A percentile compares a stretch with the other conserved stretches of the same genome.
phyloP scores from a whole-genome alignment of 2,888 invertebrate species.

The Synergus japonicus region DNA sequence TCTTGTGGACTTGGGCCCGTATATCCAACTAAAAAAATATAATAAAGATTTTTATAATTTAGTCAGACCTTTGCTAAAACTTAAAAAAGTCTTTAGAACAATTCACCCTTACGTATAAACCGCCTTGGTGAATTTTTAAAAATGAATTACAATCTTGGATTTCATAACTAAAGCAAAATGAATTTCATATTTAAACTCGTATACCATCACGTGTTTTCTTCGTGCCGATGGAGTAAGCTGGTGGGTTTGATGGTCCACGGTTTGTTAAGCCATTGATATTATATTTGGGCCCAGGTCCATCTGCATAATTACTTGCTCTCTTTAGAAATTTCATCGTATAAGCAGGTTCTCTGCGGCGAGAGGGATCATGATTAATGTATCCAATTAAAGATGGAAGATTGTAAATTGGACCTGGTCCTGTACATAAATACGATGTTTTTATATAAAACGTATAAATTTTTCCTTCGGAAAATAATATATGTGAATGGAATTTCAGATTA shows the following conservation, averaged over 20 bases:
- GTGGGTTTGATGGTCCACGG: conserved; percentile 77
- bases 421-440: not conserved
- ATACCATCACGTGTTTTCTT: conserved; percentile 53
- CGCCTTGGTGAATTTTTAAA: too few species aligned
- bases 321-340: conserved; percentile 80
- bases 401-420: conserved; percentile 85
- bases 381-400: conserved; percentile 82
- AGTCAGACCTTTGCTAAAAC: conserved; percentile 10
- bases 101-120: not conserved
- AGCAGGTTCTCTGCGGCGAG: conserved; percentile 82
- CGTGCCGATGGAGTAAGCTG: conserved; percentile 80
- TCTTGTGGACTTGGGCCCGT: conserved; percentile 83
- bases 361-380: conserved; percentile 81
- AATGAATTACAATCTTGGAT: too few species aligned
- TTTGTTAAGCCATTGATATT: conserved; percentile 79
- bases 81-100: not conserved
- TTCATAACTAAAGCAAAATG: too few species aligned
- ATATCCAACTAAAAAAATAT: conserved; percentile 49
- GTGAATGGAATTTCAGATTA: conserved; percentile 21
- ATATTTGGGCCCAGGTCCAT: conserved; percentile 78
- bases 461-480: not conserved
- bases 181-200: not conserved
- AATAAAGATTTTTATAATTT: conserved; percentile 27
- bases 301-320: conserved; percentile 56
- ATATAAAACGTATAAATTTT: conserved; percentile 7